Evolutionary conservation across 2,113 vertebrate species (phyloP), one percentile per base, ranked within the genome.

Genomic region (Triplophysa tibetana): DNA sequence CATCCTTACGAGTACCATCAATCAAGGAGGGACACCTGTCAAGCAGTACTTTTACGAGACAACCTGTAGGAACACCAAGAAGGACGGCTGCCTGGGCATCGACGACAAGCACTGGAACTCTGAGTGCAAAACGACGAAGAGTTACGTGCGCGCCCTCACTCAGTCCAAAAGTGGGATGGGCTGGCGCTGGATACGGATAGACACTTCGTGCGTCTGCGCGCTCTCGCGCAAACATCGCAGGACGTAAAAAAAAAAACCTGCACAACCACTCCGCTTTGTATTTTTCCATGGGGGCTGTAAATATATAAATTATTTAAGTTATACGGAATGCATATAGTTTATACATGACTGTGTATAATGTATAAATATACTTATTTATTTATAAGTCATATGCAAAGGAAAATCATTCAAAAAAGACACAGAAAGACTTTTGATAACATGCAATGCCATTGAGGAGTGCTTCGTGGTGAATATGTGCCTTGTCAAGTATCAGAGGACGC

Each of bases 271-370:
- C n/a, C 68, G 50, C 45, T 78, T 81, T 79, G 8, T 60, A 41
- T 70, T 79, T 85, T 88, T 77, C 77, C 54, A 13, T 60, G 17
- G 68, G 75, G 76, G 83, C 80, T 93, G 91, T 92, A 93, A 89
- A 95, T 96, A 98, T 98, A 97, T 91, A 98, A 99, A 95, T 99
- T 98, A 97, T 95, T 98, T 99, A 98, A 99, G 95, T 99, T 99
- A 99, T 98, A 96, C 92, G 90, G 97, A 96, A 96, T 95, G 95
- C 96, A 96, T 98, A 96, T 98, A 96, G 95, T 95, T 95, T 94
- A 95, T 95, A 96, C 96, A 97, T 98, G 95, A 95, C 93, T 95
- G 94, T 98, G 95, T 95, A 87, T 90, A 66, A 86, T 92, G 91
- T 90, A 87, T 89, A 95, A 93, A 89, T 91, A 88, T 92, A 95